Base-by-base conservation (phyloP, 2,113 vertebrate species). In the Phrynosoma blainvillii region DNA sequence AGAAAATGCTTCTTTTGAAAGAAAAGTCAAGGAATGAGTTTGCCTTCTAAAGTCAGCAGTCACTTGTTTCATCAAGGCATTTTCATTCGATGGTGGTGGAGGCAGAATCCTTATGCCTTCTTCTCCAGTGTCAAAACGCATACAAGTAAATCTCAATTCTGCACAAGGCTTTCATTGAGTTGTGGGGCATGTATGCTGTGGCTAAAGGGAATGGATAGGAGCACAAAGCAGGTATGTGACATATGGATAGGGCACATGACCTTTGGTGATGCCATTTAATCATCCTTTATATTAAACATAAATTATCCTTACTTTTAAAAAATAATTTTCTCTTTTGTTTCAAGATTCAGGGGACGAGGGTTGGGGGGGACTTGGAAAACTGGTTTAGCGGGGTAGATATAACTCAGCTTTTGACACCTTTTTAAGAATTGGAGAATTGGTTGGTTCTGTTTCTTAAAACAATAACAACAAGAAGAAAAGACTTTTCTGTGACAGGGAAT, bases 231-330 rank as follows among this genome's bases (percentile, higher is more conserved):
- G 77, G 85, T 88, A 81, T 42, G 73, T 40, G 93, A 93, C 80
- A 90, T 56, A 23, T 84, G 79, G 84, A 93, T 95, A 95, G 90
- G 91, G 94, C 89, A 92, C 94, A 95, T 93, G 95, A 96, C 95
- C 95, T 97, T 97, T 97, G 97, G 97, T 96, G 96, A 96, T 90
- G 93, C 95, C 93, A 94, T 96, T 94, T 96, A 97, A 96, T 96
- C 95, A 95, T 94, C 93, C 92, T 96, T 96, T 96, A 93, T 96
- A 96, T 93, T 95, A 96, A 97, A 97, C 96, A 96, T 96, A 97
- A 97, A 94, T 96, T 97, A 96, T 96, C 0, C 40, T 96, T 94
- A 95, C 87, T 92, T 92, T 93, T 95, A 97, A 97, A 97, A 97
- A 97, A 97, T 97, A 97, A 94, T 96, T 95, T 97, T 97, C 94